Evolutionary conservation across 2,888 invertebrate genomes (phyloP), one percentile per base, ranked within the genome.

Genomic region (Dicranocentrus wangi): DNA sequence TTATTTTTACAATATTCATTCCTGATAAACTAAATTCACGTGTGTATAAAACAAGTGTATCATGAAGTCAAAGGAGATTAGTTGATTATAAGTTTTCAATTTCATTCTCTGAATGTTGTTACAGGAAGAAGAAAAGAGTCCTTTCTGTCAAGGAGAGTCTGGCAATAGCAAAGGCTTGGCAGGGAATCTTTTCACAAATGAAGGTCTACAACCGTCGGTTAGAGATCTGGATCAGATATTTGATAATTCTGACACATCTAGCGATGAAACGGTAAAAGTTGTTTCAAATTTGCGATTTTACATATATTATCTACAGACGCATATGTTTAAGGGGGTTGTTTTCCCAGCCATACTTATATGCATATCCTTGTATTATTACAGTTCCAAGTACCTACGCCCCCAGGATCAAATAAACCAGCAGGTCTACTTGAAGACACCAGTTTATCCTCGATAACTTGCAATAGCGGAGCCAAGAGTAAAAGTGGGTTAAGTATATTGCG

Each of bases 191-290:
- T 95, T 93, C 88, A 95, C 95, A 55, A 94, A 93, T 87, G 95
- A 96, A 90, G 97, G 97, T 28, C 91, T 98, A 42, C 94, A 94
- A 89, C 94, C 96, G 55, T 95, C 95, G 55, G 93, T 93, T 87
- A 94, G 94, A 88, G 98, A 98, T 90, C 92, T 98, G 86, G 97
- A 98, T 88, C 95, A 97, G 89, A 93, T 98, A 88, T 98, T 98
- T 90, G 95, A 96, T 88, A 95, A 96, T 88, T 95, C 95, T 0
- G 95, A 95, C 90, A 94, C 95, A 81, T 94, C 94, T 88, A 94
- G 94, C 88, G 95, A 96, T 89, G 96, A 95, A 79, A 86, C 85
- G 76, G 87, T 61, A 21, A 77, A 15, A 47, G 32, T 32, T 7
- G 32, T 32, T 10, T 32, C 32, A 10, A 7, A 32, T 32, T 32